Evolutionary conservation across 1,140 invertebrate genomes (phyloP), one percentile per base, ranked within the genome.

Genomic region (Macrobrachium nipponense): DNA sequence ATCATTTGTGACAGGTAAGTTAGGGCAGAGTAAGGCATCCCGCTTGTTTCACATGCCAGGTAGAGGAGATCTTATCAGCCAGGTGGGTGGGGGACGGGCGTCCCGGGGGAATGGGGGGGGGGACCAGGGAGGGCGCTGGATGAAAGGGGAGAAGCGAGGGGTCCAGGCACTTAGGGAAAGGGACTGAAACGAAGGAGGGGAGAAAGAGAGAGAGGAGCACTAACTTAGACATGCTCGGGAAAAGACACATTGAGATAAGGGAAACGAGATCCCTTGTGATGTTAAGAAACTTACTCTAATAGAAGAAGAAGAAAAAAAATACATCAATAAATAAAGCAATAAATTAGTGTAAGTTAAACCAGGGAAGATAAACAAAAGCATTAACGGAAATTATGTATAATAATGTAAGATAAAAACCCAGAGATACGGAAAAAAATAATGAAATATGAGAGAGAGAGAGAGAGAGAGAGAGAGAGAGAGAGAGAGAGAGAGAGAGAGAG

Each of bases 381-480:
- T 12, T 51, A 12, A 51, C 12, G 8, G 0, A 12, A 51, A 51
- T 51, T 12, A 51, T 12, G 27, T 51, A 51, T 51, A 51, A 51
- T 10, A 51, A 12, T 36, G 27, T 36, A 0, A 51, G 2, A 10
- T 51, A 77, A 51, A 77, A 51, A 51, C 15, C 8, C 6, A 51
- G 17, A 51, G 43, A 14, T 27, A 60, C 6, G 27, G 43, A 61
- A 61, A 23, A 27, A 18, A n/a, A 10, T 27, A 14, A 64, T 36
- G 58, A 79, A 64, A 36, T 20, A n/a, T 17, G 10, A 64, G 61
- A 60, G 76, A 78, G 51, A 17, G 15, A 60, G 36, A 44, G n/a
- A 44, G 70, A 73, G 36, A 73, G 70, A n/a, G 36, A 73, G 77
- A 62, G 60, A 79, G 20, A 23, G 27, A 64, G 77, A 64, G 27